Evolutionary conservation across 37 sponge, comb jelly and placozoan species (phyloP), one percentile per base, ranked within the genome.

Genomic region (Haliclona indistincta): DNA sequence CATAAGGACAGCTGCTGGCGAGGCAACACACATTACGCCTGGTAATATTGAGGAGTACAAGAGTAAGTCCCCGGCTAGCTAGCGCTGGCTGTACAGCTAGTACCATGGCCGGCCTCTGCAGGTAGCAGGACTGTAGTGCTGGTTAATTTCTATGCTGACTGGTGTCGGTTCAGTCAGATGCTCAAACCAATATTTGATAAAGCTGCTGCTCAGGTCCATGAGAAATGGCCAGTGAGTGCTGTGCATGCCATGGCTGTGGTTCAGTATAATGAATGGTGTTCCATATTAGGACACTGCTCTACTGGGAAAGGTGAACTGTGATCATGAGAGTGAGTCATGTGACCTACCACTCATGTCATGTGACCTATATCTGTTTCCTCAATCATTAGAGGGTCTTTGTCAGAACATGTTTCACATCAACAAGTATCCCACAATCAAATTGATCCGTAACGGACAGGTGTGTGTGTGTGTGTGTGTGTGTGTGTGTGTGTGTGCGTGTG

Each of bases 351-450:
- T 4, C 7, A 7, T 22, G 26, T 15, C 13, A 2, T 33, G 17
- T 38, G 28, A 33, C 30, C 73, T 10, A 3, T 23, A 1, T 53
- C 54, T 58, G 25, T 58, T 43, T 22, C 17, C n/a, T n/a, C n/a
- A n/a, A n/a, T n/a, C n/a, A n/a, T 35, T 26, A 89, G 90, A 53
- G 34, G 47, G 49, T 0, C 61, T 89, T 1, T 89, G 90, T 55
- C 26, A 43, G 3, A 39, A 64, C 2, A 65, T 71, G 25, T 96
- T 93, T 61, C 88, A 79, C 49, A 82, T 99, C 35, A 77, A 62
- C 42, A 99, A 99, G 73, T 99, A 99, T 61, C 99, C 99, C 0
- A 99, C 99, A 3, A 47, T 99, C 69, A 99, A 99, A 75, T 28
- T 99, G 36, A 51, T 93, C 4, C 63, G 96, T 68, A 55, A 88